A percentile compares a stretch with the other conserved stretches of the same genome.
Evolutionary conservation across 2,888 invertebrate genomes (phyloP).

Genomic region (Xanthia icteritia): DNA sequence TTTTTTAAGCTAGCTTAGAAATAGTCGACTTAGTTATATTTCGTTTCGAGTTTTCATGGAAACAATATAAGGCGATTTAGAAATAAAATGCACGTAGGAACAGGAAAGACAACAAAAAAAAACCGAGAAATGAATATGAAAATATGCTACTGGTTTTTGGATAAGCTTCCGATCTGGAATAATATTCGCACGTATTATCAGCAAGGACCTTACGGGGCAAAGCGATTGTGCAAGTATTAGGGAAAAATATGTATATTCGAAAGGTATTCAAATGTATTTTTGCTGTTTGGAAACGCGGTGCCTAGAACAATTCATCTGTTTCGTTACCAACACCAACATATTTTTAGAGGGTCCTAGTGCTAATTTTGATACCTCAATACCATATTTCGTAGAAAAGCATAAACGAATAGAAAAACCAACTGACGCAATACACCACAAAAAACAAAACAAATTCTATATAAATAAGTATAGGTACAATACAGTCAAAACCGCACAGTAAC

Average conservation of each 20-base stretch:
- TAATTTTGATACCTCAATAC: not conserved
- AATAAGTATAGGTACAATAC: not conserved
- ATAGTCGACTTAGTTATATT: not conserved
- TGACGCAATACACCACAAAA: not conserved
- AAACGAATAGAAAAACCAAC: not conserved
- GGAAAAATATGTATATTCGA: not conserved
- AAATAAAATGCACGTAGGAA: not conserved
- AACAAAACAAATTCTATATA: not conserved
- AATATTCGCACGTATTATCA: slow-evolving; percentile 4
- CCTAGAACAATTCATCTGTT: not conserved
- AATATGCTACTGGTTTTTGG: no score
- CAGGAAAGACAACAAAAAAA: not conserved
- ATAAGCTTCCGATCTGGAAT: not conserved
- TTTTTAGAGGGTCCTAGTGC: not conserved
- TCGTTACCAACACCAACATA: not conserved
- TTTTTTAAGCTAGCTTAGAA: not conserved
- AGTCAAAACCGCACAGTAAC: not conserved
- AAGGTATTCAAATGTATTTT: not conserved
- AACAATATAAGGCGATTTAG: not conserved
- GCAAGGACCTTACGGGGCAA: not conserved
- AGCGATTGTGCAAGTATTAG: not conserved
- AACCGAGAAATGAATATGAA: slow-evolving; percentile 4
- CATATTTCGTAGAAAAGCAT: not conserved
- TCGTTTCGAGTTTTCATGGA: not conserved
- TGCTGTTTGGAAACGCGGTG: not conserved